phyloP scores from a whole-genome alignment of 2,797 vertebrate species.

The Paedocypris micromegethes region DNA sequence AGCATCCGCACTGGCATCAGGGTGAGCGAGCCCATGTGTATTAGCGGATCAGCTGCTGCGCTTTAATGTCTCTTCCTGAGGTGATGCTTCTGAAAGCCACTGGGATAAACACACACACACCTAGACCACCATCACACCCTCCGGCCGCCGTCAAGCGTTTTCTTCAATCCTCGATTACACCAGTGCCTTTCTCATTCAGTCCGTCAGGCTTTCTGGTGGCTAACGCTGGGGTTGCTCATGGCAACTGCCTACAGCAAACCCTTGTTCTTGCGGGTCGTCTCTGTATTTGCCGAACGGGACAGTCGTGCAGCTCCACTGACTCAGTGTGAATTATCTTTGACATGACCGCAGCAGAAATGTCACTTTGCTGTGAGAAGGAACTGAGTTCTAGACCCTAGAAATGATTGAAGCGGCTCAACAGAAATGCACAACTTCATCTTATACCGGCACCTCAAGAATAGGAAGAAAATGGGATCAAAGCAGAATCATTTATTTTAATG shows the following conservation, averaged over 20 bases:
- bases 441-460: too few relatives aligned
- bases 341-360: not conserved
- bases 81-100: conserved; percentile 68
- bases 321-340: not conserved
- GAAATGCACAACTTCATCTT: too few relatives aligned
- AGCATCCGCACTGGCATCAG: conserved; percentile 56
- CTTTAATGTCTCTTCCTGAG: conserved; percentile 71
- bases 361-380: too few relatives aligned
- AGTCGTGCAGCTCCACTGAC: not conserved
- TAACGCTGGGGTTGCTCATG: conserved; percentile 41
- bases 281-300: conserved; percentile 15
- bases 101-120: conserved; percentile 62
- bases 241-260: conserved; percentile 35
- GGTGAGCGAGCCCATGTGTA: conserved; percentile 53
- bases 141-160: conserved; percentile 47
- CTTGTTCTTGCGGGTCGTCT: conserved; percentile 11
- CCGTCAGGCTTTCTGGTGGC: conserved; percentile 42
- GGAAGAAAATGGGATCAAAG: too few relatives aligned
- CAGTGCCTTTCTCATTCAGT: conserved; percentile 40
- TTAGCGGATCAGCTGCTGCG: conserved; percentile 65
- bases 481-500: too few relatives aligned
- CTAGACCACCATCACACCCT: conserved; percentile 53
- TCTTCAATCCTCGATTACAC: conserved; percentile 32
- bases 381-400: too few relatives aligned
- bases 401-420: too few relatives aligned